phyloP scores from a whole-genome alignment of 2,888 invertebrate species.

The Gymnoscelis rufifasciata region DNA sequence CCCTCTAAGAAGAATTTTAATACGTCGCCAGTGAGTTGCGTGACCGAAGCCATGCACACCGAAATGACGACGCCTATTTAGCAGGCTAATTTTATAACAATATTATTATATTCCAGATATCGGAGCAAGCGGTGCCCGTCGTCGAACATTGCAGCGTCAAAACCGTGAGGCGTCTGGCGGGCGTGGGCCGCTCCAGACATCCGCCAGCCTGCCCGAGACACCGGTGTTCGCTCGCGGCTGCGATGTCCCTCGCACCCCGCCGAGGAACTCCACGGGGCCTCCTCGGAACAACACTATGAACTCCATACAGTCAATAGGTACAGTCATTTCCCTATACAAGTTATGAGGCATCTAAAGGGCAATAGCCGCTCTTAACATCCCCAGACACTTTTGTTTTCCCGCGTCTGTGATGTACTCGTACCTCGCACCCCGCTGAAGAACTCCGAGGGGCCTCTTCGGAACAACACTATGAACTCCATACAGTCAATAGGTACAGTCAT shows the following conservation, averaged over 20 bases:
- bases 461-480: too few species aligned
- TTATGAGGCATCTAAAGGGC: not conserved
- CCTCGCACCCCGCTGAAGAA: too few species aligned
- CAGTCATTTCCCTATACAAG: slow-evolving; percentile 4
- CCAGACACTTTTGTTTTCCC: too few species aligned
- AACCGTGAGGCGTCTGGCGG: slow-evolving; percentile 61
- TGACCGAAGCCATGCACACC: too few species aligned
- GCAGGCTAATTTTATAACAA: too few species aligned
- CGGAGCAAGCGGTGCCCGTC: slow-evolving; percentile 67
- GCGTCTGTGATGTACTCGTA: too few species aligned
- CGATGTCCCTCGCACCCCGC: slow-evolving; percentile 90
- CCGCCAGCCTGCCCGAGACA: slow-evolving; percentile 92
- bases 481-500: too few species aligned
- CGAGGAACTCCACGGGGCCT: slow-evolving; percentile 83
- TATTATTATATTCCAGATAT: slow-evolving; percentile 46
- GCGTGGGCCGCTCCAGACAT: slow-evolving; percentile 86
- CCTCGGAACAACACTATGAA: slow-evolving; percentile 82
- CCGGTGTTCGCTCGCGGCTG: slow-evolving; percentile 91
- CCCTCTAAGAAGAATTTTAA: too few species aligned
- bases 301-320: slow-evolving; percentile 78
- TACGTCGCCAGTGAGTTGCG: too few species aligned
- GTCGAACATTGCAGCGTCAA: slow-evolving; percentile 74
- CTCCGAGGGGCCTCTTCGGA: too few species aligned
- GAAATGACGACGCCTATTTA: too few species aligned
- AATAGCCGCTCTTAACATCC: not conserved